Evolutionary conservation across 2,113 vertebrate species (phyloP).

Genomic region (Tylochromis polylepis): DNA sequence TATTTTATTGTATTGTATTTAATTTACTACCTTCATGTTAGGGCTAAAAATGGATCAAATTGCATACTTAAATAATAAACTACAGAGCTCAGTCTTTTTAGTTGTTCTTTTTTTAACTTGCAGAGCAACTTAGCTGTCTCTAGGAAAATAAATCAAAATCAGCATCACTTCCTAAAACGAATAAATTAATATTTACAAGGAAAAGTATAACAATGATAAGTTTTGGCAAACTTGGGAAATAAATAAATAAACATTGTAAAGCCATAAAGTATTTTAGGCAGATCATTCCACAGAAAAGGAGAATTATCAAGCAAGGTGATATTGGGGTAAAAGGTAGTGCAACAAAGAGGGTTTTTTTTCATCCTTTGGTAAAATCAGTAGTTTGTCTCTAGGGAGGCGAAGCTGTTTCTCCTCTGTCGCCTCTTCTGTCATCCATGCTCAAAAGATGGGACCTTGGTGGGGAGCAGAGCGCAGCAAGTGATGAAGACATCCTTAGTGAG

Average conservation of each 20-base stretch:
- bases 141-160: constrained; percentile 6
- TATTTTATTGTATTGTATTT: not conserved
- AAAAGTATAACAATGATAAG: constrained; percentile 7
- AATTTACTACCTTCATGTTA: not conserved
- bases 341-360: constrained; percentile 16
- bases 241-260: not conserved
- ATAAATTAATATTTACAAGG: not conserved
- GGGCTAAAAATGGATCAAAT: constrained; percentile 30
- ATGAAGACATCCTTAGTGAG: constrained; percentile 61
- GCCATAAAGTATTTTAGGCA: constrained; percentile 14
- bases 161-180: not conserved
- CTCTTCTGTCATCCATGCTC: constrained; percentile 50
- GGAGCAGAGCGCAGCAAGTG: constrained; percentile 46
- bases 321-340: constrained; percentile 44
- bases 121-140: constrained; percentile 2
- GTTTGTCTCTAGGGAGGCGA: constrained; percentile 46
- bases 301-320: constrained; percentile 55
- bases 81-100: not conserved
- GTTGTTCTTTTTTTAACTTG: constrained; percentile 18
- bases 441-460: constrained; percentile 61
- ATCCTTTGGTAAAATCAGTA: constrained; percentile 58
- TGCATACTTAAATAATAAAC: not conserved
- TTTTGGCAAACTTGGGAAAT: constrained; percentile 29
- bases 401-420: constrained; percentile 54
- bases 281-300: not conserved